These are phyloP conservation scores for Leucophenga varia DNA, from an alignment of 1,140 invertebrate genomes.

Conservation along the genomic window DNA sequence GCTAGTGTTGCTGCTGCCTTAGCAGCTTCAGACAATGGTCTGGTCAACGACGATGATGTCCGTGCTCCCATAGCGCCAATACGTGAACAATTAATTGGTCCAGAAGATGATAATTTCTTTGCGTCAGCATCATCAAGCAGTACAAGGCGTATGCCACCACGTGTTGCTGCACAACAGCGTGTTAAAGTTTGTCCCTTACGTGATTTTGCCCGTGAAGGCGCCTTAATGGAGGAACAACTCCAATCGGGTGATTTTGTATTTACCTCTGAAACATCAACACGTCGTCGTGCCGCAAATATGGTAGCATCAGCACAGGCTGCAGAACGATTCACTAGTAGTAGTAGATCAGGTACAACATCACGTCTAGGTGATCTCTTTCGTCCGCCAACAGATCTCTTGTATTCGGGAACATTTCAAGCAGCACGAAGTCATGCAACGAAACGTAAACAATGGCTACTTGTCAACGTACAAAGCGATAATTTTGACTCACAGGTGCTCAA, in stretches of 20 bases:
- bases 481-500: conserved; percentile 76
- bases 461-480: conserved; percentile 79
- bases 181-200: conserved; percentile 48
- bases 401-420: conserved; percentile 67
- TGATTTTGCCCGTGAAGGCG: conserved; percentile 49
- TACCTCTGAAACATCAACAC: conserved; percentile 26
- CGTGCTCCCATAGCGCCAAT: conserved; percentile 50
- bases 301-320: conserved; percentile 30
- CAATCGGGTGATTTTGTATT: conserved; percentile 36
- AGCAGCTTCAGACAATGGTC: neutral
- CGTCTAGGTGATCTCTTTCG: conserved; percentile 75
- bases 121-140: conserved; percentile 22
- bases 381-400: conserved; percentile 73
- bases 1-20: conserved; percentile 2
- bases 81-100: conserved; percentile 47
- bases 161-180: conserved; percentile 24
- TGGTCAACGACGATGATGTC: conserved; percentile 39
- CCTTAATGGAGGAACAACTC: conserved; percentile 47
- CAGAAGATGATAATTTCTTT: conserved; percentile 53
- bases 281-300: conserved; percentile 41
- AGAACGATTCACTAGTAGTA: conserved; percentile 12
- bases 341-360: conserved; percentile 24
- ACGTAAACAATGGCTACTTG: conserved; percentile 72
- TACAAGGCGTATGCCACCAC: conserved; percentile 21
- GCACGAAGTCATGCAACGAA: conserved; percentile 65